Conservation (phyloP, 2,797 vertebrate species). For the Calcarius lapponicus region DNA sequence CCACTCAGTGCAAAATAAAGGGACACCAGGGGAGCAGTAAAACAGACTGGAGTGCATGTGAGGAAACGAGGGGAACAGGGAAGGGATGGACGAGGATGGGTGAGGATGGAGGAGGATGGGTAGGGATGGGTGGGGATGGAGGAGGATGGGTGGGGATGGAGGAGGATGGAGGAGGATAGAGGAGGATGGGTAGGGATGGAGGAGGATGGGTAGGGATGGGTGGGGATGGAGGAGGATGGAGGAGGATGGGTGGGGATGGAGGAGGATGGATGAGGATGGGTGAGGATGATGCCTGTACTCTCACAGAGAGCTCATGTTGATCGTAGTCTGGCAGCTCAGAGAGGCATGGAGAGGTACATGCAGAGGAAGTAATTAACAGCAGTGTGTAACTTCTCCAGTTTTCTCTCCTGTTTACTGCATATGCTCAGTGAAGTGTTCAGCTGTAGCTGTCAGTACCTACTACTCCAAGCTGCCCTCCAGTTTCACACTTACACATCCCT, state of each 20-base stretch:
- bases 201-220: not conserved
- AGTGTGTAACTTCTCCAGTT: not conserved
- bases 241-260: no score
- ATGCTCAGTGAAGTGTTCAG: not conserved
- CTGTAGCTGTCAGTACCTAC: not conserved
- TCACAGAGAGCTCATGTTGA: not conserved
- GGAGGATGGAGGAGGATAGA: no score
- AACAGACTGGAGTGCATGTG: not conserved
- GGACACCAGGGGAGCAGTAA: not conserved
- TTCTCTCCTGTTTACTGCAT: not conserved
- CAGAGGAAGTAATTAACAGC: not conserved
- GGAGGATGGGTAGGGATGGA: not conserved
- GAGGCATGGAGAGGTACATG: fast-evolving
- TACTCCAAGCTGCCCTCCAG: not conserved
- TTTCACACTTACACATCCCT: not conserved
- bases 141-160: no score
- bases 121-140: not conserved
- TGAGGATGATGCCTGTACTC: not conserved
- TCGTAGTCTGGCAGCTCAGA: not conserved
- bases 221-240: not conserved
- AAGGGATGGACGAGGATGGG: not conserved
- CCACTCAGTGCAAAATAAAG: not conserved
- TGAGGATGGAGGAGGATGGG: not conserved
- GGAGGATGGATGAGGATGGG: not conserved
- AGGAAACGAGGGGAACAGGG: not conserved